Evolutionary conservation across 2,888 invertebrate genomes (phyloP).

Genomic region (Listrodromus nycthemerus): DNA sequence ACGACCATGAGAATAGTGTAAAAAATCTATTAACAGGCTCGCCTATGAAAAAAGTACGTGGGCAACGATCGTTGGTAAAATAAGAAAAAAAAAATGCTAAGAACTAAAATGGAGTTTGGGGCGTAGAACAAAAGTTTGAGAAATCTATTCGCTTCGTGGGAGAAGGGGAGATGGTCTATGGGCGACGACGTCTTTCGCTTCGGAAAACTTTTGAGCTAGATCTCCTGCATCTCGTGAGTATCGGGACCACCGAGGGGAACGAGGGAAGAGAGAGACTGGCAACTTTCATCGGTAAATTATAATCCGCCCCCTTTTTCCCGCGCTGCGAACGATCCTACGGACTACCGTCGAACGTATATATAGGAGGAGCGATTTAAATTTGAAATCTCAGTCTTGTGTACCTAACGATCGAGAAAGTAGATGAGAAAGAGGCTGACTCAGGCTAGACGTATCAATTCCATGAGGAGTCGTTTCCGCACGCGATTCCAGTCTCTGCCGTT

Average conservation of each 20-base stretch:
- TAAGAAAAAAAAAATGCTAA: background rate
- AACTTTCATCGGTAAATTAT: slow-evolving; percentile 69
- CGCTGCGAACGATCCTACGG: slow-evolving; percentile 40
- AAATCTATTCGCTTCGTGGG: slow-evolving; percentile 54
- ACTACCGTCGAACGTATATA: slow-evolving; percentile 43
- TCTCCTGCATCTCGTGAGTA: slow-evolving; percentile 13
- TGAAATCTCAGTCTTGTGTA: slow-evolving; percentile 31
- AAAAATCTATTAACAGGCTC: slow-evolving; percentile 5
- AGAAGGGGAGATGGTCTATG: slow-evolving; percentile 21
- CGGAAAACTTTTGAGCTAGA: slow-evolving; percentile 62
- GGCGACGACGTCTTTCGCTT: slow-evolving; percentile 53
- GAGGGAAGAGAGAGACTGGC: slow-evolving; percentile 14
- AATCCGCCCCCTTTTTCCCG: slow-evolving; percentile 53
- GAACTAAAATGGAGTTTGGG: slow-evolving; percentile 27
- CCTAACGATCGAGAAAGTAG: slow-evolving; percentile 52
- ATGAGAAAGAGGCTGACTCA: slow-evolving; percentile 2
- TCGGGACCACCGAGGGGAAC: background rate
- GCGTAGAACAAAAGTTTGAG: slow-evolving; percentile 52
- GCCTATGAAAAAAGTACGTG: background rate
- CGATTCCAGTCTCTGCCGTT: background rate
- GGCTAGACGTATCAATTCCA: slow-evolving; percentile 32
- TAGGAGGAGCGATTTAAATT: slow-evolving; percentile 38
- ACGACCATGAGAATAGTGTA: background rate
- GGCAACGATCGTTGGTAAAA: slow-evolving; percentile 21
- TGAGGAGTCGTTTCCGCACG: slow-evolving; percentile 14